phyloP scores from a whole-genome alignment of 2,113 vertebrate species.

The Ameiurus melas region DNA sequence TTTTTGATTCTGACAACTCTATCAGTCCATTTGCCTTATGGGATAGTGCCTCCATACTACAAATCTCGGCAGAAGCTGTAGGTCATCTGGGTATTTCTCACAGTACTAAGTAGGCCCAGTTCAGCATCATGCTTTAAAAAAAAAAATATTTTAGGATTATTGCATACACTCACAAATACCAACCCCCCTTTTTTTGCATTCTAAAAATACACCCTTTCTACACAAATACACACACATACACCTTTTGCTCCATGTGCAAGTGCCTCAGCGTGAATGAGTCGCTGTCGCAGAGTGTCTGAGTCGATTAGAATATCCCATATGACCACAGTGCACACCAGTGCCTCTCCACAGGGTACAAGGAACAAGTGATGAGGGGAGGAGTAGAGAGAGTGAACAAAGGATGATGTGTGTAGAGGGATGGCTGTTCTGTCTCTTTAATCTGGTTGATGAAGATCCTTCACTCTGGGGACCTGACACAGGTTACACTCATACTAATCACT shows the following conservation, averaged over 20 bases:
- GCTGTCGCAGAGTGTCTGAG: conserved; percentile 35
- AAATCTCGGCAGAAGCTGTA: no score
- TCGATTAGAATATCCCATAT: conserved; percentile 63
- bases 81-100: no score
- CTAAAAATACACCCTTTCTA: not conserved
- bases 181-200: not conserved
- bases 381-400: conserved; percentile 17
- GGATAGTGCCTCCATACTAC: no score
- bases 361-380: conserved; percentile 37
- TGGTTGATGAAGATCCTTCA: conserved; percentile 69
- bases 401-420: conserved; percentile 12
- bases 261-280: conserved; percentile 51
- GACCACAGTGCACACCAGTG: conserved; percentile 58
- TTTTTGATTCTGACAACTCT: no score
- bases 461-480: conserved; percentile 63
- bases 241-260: conserved; percentile 32
- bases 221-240: not conserved
- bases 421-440: conserved; percentile 64
- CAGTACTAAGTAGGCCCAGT: not conserved
- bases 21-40: no score
- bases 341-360: conserved; percentile 32
- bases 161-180: not conserved
- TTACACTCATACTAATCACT: conserved; percentile 59
- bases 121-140: not conserved
- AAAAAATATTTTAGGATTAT: not conserved